Base-by-base conservation (phyloP, 2,888 invertebrate genomes). In the Hydraecia micacea region DNA sequence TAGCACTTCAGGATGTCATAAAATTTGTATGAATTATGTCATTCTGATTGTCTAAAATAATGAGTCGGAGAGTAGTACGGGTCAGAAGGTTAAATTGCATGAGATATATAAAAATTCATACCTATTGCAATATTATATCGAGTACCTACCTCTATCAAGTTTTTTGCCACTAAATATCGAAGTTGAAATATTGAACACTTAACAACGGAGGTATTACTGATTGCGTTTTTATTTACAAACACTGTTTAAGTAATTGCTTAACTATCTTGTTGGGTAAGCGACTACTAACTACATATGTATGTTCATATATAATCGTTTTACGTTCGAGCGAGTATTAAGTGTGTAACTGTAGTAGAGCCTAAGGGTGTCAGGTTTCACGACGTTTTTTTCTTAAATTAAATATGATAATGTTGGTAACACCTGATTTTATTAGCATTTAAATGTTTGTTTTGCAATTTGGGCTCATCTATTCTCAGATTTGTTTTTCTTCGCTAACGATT, bases 191-290 rank as follows among this genome's bases (percentile, higher is more conserved):
- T 81, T 81, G 25, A 76, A 77, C 82, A 67, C 66, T 71, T 74
- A 81, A 71, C 70, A 66, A 75, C 69, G 39, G 28, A 52, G 65
- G 42, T 74, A 74, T 77, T 77, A 77, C 66, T 36, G 75, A 84
- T 87, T 86, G 81, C 88, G 62, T 83, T 89, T 87, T 85, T 88
- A 87, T 88, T 88, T 88, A 88, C 87, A 83, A 88, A 88, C 86
- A 86, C 85, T 80, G 80, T 82, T 87, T 87, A 85, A 86, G 76
- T 82, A 81, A 88, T 88, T 88, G 83, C 89, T 70, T 69, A 80
- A 89, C 87, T 80, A 78, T 81, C 74, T 81, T 28, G 86, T 88
- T 88, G 89, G 69, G 89, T 89, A 88, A 89, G 76, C 73, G 62
- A 49, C 73, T 58, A 77, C 58, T 77, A 77, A 76, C 68, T 73